Evolutionary conservation across 2,797 vertebrate species (phyloP), one percentile per base, ranked within the genome.

Genomic region (Myotis findleyi): DNA sequence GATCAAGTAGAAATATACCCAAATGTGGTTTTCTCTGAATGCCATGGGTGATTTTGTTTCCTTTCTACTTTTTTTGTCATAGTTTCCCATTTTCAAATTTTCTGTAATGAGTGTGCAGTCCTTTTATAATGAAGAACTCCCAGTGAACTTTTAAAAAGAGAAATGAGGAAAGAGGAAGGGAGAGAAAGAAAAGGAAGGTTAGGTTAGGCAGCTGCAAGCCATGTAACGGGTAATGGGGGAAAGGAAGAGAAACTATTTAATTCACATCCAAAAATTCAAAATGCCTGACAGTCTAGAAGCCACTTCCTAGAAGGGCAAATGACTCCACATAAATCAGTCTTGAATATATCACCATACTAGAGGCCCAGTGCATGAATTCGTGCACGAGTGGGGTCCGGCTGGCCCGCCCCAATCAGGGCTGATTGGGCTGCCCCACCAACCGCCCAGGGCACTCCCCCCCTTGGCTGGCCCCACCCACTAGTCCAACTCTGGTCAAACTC

Each of bases 221-320:
- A 0, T 16, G 12, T 16, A 30, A 47, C 20, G 20, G 12, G 41
- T 18, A 5, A 57, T 3, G n/a, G 76, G 64, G 12, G 59, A 88
- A 83, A 62, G 85, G 94, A 94, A 96, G 95, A 93, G 92, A 96
- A 90, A 96, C 92, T 79, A 16, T 33, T 30, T 41, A 69, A 72
- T 72, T 77, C 47, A 41, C 44, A 64, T 41, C 47, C 72, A 87
- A 82, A 79, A 76, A 95, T 44, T 55, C 69, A 51, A 44, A 94
- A 71, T 14, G 30, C n/a, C 47, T 2, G 23, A 23, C 47, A 20
- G 21, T 17, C 25, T 11, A 10, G 25, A 66, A 55, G 30, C 84
- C 68, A 51, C 68, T 73, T 59, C 73, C 64, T 75, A 3, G 75
- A 92, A 89, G 51, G 21, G 7, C 64, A 71, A 79, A 53, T 47